Evolutionary conservation across 1,140 invertebrate species (phyloP).

Genomic region (Helicoverpa armigera): DNA sequence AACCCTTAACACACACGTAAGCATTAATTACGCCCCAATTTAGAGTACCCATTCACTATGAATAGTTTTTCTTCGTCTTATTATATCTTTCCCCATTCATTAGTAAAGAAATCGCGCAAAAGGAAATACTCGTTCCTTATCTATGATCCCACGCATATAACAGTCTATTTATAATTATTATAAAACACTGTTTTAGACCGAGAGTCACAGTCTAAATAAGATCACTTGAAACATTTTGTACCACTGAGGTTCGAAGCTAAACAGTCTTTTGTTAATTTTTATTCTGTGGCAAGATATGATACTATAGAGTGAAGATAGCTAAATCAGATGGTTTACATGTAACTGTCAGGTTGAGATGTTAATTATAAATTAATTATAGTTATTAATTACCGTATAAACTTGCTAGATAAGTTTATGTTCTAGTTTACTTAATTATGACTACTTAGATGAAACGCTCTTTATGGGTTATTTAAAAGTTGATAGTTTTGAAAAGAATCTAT

Average conservation of each 20-base stretch:
- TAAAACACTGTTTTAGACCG: not conserved
- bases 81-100: not conserved
- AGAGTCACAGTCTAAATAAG: conserved; percentile 13
- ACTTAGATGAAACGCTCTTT: too few relatives aligned
- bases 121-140: not conserved
- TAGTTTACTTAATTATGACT: not conserved
- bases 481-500: too few relatives aligned
- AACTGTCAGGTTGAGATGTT: not conserved
- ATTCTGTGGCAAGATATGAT: not conserved
- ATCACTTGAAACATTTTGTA: not conserved
- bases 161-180: conserved; percentile 23
- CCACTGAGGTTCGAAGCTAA: too few relatives aligned
- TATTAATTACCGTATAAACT: not conserved
- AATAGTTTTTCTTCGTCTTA: not conserved
- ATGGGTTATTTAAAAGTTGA: too few relatives aligned
- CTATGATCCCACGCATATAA: not conserved
- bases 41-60: too few relatives aligned
- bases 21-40: too few relatives aligned
- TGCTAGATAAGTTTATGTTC: not conserved
- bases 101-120: not conserved
- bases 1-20: not conserved
- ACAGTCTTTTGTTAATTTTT: not conserved
- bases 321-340: conserved; percentile 7
- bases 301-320: not conserved
- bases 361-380: conserved; percentile 17